Evolutionary conservation across 2,797 vertebrate genomes (phyloP).

Genomic region (Synanceia verrucosa): DNA sequence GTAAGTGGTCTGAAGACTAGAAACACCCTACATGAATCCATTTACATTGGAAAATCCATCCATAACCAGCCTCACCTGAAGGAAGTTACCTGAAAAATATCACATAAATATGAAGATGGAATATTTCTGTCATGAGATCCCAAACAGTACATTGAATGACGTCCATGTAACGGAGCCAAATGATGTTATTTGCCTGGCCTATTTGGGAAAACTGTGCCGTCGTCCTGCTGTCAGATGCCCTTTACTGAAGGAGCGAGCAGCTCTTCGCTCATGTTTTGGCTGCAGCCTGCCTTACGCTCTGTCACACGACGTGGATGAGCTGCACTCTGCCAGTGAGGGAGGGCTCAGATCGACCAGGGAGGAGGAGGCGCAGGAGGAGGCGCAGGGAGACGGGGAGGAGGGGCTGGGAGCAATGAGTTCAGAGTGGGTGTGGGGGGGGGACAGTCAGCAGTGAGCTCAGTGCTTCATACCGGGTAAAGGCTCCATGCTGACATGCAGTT

Average conservation of each 20-base stretch:
- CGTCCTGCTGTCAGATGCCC: not conserved
- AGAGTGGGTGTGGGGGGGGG: constrained; percentile 22
- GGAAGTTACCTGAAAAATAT: not conserved
- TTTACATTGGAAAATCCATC: not conserved
- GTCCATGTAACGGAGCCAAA: not conserved
- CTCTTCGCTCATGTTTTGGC: constrained; percentile 12
- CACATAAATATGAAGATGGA: not conserved
- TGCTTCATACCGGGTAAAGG: constrained; percentile 37
- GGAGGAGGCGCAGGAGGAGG: constrained; percentile 5
- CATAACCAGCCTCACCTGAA: not conserved
- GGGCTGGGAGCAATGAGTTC: constrained; percentile 74
- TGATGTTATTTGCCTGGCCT: not conserved
- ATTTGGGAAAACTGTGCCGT: not conserved
- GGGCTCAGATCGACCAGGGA: no score
- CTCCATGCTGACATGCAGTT: constrained; percentile 52
- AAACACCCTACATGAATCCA: no score
- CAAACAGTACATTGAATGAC: not conserved
- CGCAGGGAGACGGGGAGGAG: constrained; percentile 1
- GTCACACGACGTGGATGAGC: constrained; percentile 39
- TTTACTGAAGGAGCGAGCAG: not conserved
- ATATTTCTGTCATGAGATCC: not conserved
- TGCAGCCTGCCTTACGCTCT: constrained; percentile 15
- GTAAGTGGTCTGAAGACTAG: no score
- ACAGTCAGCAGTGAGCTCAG: constrained; percentile 52
- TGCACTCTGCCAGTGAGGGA: constrained; percentile 25